A percentile compares a stretch with the other conserved stretches of the same genome.
Conservation (phyloP, 53 echinoderm and acorn worm genomes). For the Holothuria scabra region DNA sequence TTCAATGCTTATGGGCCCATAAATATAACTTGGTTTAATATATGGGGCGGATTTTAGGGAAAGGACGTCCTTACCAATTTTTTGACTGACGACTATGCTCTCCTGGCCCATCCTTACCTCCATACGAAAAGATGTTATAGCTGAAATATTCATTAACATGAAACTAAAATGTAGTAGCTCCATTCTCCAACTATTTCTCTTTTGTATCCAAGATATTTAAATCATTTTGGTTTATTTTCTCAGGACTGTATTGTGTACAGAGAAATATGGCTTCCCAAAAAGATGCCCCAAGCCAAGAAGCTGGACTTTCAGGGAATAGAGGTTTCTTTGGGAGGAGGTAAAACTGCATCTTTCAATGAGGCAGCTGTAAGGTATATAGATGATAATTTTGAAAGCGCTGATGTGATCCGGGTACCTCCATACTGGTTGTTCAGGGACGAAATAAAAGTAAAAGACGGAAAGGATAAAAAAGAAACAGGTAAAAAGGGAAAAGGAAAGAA, state of each 20-base stretch:
- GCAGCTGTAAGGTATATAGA: conserved; percentile 2
- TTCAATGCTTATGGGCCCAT: no score
- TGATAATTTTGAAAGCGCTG: conserved; percentile 22
- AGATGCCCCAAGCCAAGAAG: background rate
- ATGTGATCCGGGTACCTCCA: conserved; percentile 34
- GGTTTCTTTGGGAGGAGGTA: conserved; percentile 12
- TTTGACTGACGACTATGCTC: no score
- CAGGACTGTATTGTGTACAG: conserved; percentile 40
- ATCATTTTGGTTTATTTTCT: background rate
- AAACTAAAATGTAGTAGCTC: no score
- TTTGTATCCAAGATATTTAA: no score
- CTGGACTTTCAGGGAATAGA: background rate
- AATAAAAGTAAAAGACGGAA: background rate
- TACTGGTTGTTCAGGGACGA: conserved; percentile 1
- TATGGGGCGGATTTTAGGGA: no score
- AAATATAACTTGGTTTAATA: no score
- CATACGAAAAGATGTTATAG: no score
- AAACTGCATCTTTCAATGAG: conserved; percentile 6
- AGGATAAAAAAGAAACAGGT: background rate
- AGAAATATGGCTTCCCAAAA: background rate
- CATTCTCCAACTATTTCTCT: no score
- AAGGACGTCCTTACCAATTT: no score
- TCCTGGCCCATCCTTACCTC: no score
- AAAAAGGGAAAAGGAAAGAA: background rate
- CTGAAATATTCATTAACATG: no score